Percentiles rank a stretch among this genome's conserved stretches.
Evolutionary conservation across 2,797 vertebrate genomes (phyloP).

Genomic region (Synanceia verrucosa): DNA sequence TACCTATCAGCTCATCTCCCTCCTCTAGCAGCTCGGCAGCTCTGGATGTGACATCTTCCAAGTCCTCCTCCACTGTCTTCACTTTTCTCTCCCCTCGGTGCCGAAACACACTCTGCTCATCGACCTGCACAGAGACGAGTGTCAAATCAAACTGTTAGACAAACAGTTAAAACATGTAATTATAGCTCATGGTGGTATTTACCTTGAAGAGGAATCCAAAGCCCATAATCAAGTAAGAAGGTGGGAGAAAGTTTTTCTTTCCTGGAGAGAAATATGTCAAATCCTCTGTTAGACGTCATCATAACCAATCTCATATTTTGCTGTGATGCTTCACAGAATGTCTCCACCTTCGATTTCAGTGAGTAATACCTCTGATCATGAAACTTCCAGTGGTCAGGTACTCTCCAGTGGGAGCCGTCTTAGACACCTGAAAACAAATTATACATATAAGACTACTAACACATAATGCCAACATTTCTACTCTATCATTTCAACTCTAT

Average conservation of each 20-base stretch:
- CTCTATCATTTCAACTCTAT: too few relatives aligned
- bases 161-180: not conserved
- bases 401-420: constrained; percentile 97
- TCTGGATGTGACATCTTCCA: constrained; percentile 84
- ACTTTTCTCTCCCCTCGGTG: constrained; percentile 93
- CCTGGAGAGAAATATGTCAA: constrained; percentile 76
- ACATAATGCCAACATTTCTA: not conserved
- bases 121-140: constrained; percentile 82
- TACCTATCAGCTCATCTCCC: constrained; percentile 91
- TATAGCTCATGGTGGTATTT: not conserved
- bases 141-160: not conserved
- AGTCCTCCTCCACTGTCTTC: constrained; percentile 90
- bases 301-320: not conserved
- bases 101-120: constrained; percentile 91
- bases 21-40: constrained; percentile 86
- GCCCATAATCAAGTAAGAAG: constrained; percentile 98
- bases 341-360: not conserved
- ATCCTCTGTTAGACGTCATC: not conserved
- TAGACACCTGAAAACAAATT: constrained; percentile 89
- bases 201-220: constrained; percentile 99
- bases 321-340: not conserved
- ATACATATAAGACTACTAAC: not conserved
- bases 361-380: constrained; percentile 94
- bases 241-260: constrained; percentile 98
- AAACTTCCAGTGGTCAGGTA: constrained; percentile 98